Base-by-base conservation (phyloP, 2,797 vertebrate genomes). In the Cephalopachus bancanus region DNA sequence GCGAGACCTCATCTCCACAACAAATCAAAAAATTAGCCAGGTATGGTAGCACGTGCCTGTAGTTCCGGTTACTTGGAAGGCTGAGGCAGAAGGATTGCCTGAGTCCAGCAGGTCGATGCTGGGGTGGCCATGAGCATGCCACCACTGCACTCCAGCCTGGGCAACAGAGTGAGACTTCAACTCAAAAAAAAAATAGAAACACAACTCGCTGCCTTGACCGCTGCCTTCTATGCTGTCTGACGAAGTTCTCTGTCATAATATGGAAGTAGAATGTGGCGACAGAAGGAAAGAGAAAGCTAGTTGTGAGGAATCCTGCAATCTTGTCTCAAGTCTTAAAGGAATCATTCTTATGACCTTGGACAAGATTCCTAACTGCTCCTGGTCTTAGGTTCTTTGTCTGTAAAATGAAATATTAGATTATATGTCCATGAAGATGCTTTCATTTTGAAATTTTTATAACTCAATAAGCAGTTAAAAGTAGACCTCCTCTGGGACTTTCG, bases 401-500 rank as follows among this genome's bases (percentile, higher is more conserved):
- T 55, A 91, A 96, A 92, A 80, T 9, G 17, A 93, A 28, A 3
- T 28, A 83, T 0, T 24, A 12, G 65, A 80, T 76, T 90, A 53
- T 22, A 89, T 6, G 37, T 1, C 55, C 71, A 20, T 22, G 28
- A 72, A 89, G 33, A 74, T 60, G 33, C 60, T 93, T 95, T 75
- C 83, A 81, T 71, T 85, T 55, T 78, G 80, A 76, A 88, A 87
- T 74, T 78, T 85, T 95, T 90, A 33, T 83, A 87, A 78, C 71
- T 80, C 44, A 83, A 16, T 7, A 80, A 55, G 65, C 87, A 89
- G 64, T 90, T 85, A 55, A 95, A 97, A 96, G 81, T 55, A 95
- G 78, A 96, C n/a, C 30, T 87, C 94, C 59, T 65, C 80, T 93
- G 33, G 12, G 80, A 95, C 79, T 87, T 79, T 19, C 3, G 49